phyloP scores from a whole-genome alignment of 1,140 invertebrate species.

The Aphis craccivora region DNA sequence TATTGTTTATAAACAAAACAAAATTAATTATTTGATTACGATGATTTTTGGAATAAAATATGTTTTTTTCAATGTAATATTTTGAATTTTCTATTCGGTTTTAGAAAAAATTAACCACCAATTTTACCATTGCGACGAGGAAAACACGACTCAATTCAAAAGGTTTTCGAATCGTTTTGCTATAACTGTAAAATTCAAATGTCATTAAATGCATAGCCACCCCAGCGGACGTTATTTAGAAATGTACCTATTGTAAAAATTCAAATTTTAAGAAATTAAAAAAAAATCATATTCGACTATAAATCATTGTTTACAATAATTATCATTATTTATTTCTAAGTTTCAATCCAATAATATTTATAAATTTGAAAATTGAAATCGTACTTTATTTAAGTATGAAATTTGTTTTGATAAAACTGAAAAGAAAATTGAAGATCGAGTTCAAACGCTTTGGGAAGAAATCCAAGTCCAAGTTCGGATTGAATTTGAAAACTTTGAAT shows the following conservation, averaged over 20 bases:
- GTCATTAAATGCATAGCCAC: too few species aligned
- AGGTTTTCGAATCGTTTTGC: neutral
- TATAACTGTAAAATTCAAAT: too few species aligned
- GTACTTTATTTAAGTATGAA: neutral
- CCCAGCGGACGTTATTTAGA: too few species aligned
- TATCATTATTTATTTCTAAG: neutral
- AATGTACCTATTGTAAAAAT: too few species aligned
- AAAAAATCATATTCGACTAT: neutral
- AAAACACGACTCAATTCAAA: too few species aligned
- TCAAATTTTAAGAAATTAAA: neutral
- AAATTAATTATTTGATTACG: neutral
- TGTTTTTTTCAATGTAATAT: too few species aligned
- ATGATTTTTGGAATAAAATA: neutral
- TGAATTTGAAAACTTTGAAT: neutral
- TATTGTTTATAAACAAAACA: neutral
- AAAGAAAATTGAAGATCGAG: too few species aligned
- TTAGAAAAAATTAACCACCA: neutral
- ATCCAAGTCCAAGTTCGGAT: neutral
- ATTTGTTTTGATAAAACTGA: too few species aligned
- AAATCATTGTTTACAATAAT: neutral
- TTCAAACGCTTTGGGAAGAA: neutral
- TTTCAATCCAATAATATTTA: neutral
- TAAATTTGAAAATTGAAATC: neutral
- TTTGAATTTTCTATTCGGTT: neutral
- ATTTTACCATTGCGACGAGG: neutral